Evolutionary conservation across 2,797 vertebrate species (phyloP), one percentile per base, ranked within the genome.

Genomic region (Orientallactaga sibirica): DNA sequence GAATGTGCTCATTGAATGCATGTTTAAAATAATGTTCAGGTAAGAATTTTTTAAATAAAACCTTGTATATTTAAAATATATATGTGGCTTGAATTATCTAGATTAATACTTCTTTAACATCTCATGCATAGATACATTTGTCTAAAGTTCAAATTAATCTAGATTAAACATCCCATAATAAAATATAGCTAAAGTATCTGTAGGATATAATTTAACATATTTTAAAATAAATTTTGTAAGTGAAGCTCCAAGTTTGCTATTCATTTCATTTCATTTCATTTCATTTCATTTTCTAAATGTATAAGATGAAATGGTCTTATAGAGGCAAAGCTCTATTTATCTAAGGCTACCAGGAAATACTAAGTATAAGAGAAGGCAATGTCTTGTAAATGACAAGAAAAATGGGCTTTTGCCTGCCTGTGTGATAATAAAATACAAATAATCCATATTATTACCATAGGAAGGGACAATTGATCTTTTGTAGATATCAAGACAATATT

Each of bases 21-120:
- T 92, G 8, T 9, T 66, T 76, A 90, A 87, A 95, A 48, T 83
- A 48, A 0, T 48, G 66, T 78, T 86, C 71, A 75, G 11, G 8
- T 67, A 94, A 78, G n/a, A 84, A 66, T 25, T 33, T 81, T 87
- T 94, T 91, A 41, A 64, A 84, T 93, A 61, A 67, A 89, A 81
- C 16, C 2, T 24, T 55, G 22, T 9, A 27, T 67, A 86, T 68
- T 66, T 91, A 61, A 90, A 91, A 92, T 84, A 29, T 16, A 1
- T 16, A 1, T 77, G 43, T 88, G 25, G 2, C 22, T 27, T 73
- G 20, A 88, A 74, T 89, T 94, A 89, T 81, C 41, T 81, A 74
- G 33, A 87, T 48, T 2, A 37, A 87, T 43, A 87, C n/a, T 79
- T 77, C 25, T 82, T 91, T 91, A 87, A 87, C 12, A 68, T 76